phyloP scores from a whole-genome alignment of 2,797 vertebrate species.

The Falco peregrinus region DNA sequence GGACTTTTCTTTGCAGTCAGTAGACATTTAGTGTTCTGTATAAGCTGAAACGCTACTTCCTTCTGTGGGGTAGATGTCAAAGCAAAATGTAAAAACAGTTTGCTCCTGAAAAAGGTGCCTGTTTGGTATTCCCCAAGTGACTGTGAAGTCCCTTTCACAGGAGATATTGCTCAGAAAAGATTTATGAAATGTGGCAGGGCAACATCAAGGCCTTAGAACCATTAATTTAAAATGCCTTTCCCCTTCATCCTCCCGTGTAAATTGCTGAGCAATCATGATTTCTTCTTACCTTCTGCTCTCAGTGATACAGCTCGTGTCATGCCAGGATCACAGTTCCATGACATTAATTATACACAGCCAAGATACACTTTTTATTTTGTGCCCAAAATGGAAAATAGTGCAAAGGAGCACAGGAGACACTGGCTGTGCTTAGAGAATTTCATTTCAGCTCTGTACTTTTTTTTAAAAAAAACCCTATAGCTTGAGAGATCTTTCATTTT shows the following conservation, averaged over 20 bases:
- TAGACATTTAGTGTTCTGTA: slow-evolving; percentile 20
- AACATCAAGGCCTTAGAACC: slow-evolving; percentile 67
- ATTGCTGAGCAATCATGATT: slow-evolving; percentile 76
- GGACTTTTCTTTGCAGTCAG: slow-evolving; percentile 9
- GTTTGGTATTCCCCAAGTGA: slow-evolving; percentile 54
- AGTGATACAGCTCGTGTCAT: slow-evolving; percentile 67
- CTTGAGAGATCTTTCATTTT: slow-evolving; percentile 54
- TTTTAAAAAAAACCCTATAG: not conserved
- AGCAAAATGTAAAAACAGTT: slow-evolving; percentile 53
- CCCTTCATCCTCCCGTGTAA: slow-evolving; percentile 62
- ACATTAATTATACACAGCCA: slow-evolving; percentile 77
- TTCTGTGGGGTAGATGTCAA: slow-evolving; percentile 8
- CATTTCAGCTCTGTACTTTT: slow-evolving; percentile 25
- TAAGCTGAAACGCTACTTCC: not conserved
- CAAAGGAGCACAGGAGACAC: slow-evolving; percentile 24
- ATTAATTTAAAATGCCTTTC: slow-evolving; percentile 76
- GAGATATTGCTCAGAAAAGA: slow-evolving; percentile 63
- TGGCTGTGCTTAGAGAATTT: slow-evolving; percentile 32
- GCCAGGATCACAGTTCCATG: slow-evolving; percentile 70
- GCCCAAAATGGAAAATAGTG: slow-evolving; percentile 38
- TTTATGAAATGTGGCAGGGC: slow-evolving; percentile 72
- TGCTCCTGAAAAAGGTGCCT: slow-evolving; percentile 47
- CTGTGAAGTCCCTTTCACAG: slow-evolving; percentile 48
- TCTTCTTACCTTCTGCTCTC: slow-evolving; percentile 73
- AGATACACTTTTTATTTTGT: slow-evolving; percentile 59